Percentiles rank a stretch among this genome's conserved stretches.
Evolutionary conservation across 2,888 invertebrate species (phyloP).

Genomic region (Tiliacea aurago): DNA sequence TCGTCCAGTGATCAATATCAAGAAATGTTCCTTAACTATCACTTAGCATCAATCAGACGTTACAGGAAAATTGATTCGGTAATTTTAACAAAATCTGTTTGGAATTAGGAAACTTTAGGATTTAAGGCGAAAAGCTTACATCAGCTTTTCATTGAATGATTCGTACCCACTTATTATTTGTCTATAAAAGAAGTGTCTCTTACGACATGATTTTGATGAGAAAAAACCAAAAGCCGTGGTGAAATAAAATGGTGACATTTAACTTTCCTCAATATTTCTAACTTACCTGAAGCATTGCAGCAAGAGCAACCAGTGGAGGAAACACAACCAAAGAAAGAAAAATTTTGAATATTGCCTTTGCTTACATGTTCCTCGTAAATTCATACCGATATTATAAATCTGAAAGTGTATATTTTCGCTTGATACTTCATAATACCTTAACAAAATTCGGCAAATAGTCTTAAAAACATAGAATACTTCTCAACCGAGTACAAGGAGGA

Average conservation of each 20-base stretch:
- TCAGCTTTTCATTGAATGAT: not conserved
- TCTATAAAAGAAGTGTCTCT: not conserved
- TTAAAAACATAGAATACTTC: not conserved
- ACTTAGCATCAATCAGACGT: conserved; percentile 61
- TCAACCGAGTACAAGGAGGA: not conserved
- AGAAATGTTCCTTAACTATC: conserved; percentile 62
- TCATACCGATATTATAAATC: not conserved
- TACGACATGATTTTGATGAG: not conserved
- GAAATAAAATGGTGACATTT: too few species aligned
- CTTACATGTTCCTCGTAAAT: not conserved
- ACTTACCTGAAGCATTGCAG: not conserved
- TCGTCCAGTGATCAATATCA: conserved; percentile 65
- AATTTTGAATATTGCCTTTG: not conserved
- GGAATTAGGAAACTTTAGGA: not conserved
- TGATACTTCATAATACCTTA: not conserved
- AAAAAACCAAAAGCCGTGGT: not conserved
- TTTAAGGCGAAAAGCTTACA: not conserved
- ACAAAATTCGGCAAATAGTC: not conserved
- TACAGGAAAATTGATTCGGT: conserved; percentile 31
- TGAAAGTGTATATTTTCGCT: not conserved
- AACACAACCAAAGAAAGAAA: not conserved
- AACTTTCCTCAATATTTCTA: not conserved
- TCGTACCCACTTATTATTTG: not conserved
- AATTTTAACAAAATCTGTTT: conserved; percentile 30
- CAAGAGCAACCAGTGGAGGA: not conserved